Percentiles rank a stretch among this genome's conserved stretches.
These are phyloP conservation scores for Melieria picta DNA, from an alignment of 2,888 invertebrate species.

Conservation along the genomic window DNA sequence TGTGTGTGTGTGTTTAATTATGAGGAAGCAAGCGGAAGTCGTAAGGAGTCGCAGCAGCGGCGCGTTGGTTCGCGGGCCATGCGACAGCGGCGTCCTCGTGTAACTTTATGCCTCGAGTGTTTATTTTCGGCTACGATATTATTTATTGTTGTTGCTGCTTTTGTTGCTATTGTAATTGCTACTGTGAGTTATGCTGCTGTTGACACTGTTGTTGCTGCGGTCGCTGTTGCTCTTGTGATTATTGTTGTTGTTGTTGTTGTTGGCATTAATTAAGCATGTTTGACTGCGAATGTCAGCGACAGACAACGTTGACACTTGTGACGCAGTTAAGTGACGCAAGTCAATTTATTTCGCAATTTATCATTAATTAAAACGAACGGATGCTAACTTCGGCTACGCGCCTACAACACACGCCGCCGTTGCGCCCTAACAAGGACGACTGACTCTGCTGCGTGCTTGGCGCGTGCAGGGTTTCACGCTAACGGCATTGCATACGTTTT, in stretches of 20 bases:
- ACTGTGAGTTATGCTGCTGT: no score
- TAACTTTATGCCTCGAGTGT: slow-evolving; percentile 45
- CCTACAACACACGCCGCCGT: no score
- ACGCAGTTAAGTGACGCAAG: slow-evolving; percentile 60
- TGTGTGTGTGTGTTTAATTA: slow-evolving; percentile 11
- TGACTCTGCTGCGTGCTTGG: no score
- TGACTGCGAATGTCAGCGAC: slow-evolving; percentile 58
- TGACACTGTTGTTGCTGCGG: no score
- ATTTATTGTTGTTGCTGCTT: slow-evolving; percentile 19
- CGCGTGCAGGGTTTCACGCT: no score
- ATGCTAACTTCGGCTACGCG: slow-evolving; percentile 11
- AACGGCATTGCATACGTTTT: no score
- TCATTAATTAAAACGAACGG: slow-evolving; percentile 57
- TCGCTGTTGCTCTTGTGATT: no score
- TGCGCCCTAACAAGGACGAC: no score
- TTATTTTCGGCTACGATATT: slow-evolving; percentile 51
- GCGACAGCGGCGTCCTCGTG: background rate
- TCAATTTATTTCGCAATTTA: slow-evolving; percentile 62
- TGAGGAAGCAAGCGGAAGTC: slow-evolving; percentile 24
- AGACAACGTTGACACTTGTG: slow-evolving; percentile 43
- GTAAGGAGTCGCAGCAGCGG: slow-evolving; percentile 10
- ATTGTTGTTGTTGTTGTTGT: slow-evolving; percentile 24
- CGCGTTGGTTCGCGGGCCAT: background rate
- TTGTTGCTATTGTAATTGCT: background rate
- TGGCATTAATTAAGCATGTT: slow-evolving; percentile 60